Evolutionary conservation across 1,140 invertebrate genomes (phyloP).

Genomic region (Cydia strobilella): DNA sequence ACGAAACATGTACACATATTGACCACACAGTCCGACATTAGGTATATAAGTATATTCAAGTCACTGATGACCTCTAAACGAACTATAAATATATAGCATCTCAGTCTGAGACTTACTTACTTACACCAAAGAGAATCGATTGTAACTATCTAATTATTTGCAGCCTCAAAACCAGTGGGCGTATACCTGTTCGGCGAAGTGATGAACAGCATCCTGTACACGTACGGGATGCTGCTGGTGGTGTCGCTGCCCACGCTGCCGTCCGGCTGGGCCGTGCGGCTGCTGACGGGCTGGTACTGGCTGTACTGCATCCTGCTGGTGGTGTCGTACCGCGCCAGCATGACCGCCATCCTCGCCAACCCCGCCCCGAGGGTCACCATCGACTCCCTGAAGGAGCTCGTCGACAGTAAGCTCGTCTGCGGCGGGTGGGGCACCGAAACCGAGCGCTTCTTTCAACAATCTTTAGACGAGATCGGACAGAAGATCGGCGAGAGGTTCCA

Average conservation of each 20-base stretch:
- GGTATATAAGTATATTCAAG: too few relatives aligned
- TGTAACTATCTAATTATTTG: slow-evolving; percentile 54
- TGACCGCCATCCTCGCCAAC: slow-evolving; percentile 90
- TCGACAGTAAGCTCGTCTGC: slow-evolving; percentile 82
- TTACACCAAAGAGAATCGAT: too few relatives aligned
- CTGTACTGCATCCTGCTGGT: slow-evolving; percentile 89
- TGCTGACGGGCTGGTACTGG: slow-evolving; percentile 93
- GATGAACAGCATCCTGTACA: slow-evolving; percentile 87
- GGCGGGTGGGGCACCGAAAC: slow-evolving; percentile 86
- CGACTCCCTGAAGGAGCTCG: slow-evolving; percentile 86
- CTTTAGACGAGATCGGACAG: slow-evolving; percentile 83
- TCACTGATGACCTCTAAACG: too few relatives aligned
- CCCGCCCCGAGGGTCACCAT: slow-evolving; percentile 88
- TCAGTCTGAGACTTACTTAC: too few relatives aligned
- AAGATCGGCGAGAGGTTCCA: slow-evolving; percentile 85
- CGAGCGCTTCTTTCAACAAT: slow-evolving; percentile 85
- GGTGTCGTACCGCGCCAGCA: slow-evolving; percentile 88
- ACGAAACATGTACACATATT: too few relatives aligned
- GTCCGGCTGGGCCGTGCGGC: slow-evolving; percentile 86
- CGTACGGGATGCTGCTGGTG: slow-evolving; percentile 88
- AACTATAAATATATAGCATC: too few relatives aligned
- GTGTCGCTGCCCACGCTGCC: slow-evolving; percentile 88
- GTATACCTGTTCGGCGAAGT: slow-evolving; percentile 86
- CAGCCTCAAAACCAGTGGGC: slow-evolving; percentile 74
- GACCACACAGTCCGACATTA: too few relatives aligned